Conservation (phyloP, 2,888 invertebrate species). For the Meteorus colon region DNA sequence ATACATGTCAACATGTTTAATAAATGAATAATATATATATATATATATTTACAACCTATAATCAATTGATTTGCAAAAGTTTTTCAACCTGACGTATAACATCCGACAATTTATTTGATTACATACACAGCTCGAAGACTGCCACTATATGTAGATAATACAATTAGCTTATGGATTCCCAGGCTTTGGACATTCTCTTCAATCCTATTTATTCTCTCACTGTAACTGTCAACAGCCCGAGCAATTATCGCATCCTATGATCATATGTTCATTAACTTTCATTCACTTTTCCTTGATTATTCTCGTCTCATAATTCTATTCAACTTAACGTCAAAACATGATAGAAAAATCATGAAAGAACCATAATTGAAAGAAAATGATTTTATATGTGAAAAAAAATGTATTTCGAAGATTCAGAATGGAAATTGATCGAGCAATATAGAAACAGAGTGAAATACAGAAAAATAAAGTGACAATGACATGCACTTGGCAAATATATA, state of each 20-base stretch:
- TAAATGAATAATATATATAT: not conserved
- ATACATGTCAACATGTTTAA: slow-evolving; percentile 21
- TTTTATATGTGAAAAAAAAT: too few species aligned
- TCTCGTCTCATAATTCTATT: too few species aligned
- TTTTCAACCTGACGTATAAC: slow-evolving; percentile 37
- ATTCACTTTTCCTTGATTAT: not conserved
- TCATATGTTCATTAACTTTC: slow-evolving; percentile 30
- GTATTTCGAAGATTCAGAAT: too few species aligned
- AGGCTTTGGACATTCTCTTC: slow-evolving; percentile 11
- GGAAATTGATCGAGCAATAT: too few species aligned
- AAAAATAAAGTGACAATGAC: too few species aligned
- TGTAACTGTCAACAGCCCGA: slow-evolving; percentile 21
- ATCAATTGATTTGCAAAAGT: slow-evolving; percentile 12
- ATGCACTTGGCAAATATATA: too few species aligned
- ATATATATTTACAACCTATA: not conserved
- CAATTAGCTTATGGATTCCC: not conserved
- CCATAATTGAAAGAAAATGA: too few species aligned
- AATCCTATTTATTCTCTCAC: slow-evolving; percentile 42
- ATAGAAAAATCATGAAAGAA: too few species aligned
- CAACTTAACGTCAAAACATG: too few species aligned
- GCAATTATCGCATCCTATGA: slow-evolving; percentile 34
- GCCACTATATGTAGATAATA: slow-evolving; percentile 10
- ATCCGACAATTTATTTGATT: slow-evolving; percentile 43
- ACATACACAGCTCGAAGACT: slow-evolving; percentile 33
- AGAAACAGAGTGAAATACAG: too few species aligned